Base-by-base conservation (phyloP, 1,140 invertebrate genomes). In the Orius insidiosus region DNA sequence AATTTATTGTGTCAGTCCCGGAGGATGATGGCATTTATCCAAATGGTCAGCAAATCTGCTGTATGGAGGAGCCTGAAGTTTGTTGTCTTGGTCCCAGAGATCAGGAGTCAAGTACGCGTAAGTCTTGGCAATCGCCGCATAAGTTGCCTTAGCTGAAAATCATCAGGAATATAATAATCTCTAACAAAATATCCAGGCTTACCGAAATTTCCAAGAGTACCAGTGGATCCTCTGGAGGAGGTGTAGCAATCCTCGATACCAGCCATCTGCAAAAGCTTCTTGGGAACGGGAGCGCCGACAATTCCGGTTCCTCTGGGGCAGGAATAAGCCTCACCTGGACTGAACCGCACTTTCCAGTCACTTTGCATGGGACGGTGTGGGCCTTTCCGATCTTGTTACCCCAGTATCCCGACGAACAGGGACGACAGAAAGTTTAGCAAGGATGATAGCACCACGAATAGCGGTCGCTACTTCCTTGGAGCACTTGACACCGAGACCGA, bases 401-500 rank as follows among this genome's bases (percentile, higher is more conserved):
- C 96, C 96, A 99, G 63, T 99, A 99, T 34, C 96, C 96, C 94
- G 73, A 50, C 96, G 76, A 1, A 99, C 95, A 1, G 96, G 96
- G 18, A 99, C 89, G 31, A 99, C 89, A 2, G 95, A 96, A 7
- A 99, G 67, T 62, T 99, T 99, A 38, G 96, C 96, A 46, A 98
- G 67, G 56, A 98, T 95, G 56, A 99, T 99, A 49, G 96, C 96
- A 47, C 95, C 96, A 54, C 96, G 80, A 60, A 99, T 99, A 46
- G 96, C 95, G 53, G 96, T 99, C 2, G 96, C 96, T 33, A 99
- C 95, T 90, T 99, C 96, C 67, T 99, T 99, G 57, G 92, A 96
- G 70, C 95, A 98, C 62, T 98, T 99, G 0, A 99, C 94, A 38
- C 95, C 95, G 6, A 99, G 66, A 55, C 95, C 95, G 66, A 99